phyloP scores from a whole-genome alignment of 2,888 invertebrate species.

The Acleris sparsana region DNA sequence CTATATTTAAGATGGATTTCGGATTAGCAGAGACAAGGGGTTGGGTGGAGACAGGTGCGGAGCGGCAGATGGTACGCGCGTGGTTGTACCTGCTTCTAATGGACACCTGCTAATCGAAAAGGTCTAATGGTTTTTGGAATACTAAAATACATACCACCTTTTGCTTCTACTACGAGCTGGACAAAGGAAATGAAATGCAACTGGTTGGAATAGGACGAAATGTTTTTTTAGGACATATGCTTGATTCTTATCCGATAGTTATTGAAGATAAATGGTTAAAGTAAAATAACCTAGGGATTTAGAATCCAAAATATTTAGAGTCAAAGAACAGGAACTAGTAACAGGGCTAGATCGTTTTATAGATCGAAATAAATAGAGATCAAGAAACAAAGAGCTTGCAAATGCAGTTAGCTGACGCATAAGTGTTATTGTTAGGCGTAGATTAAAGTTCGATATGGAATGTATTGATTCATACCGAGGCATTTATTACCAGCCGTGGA shows the following conservation, averaged over 20 bases:
- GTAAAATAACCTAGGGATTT: too few species aligned
- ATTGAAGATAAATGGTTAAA: too few species aligned
- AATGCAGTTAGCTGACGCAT: too few species aligned
- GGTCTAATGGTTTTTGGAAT: background rate
- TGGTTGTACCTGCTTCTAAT: constrained; percentile 19
- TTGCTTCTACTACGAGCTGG: background rate
- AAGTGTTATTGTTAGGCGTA: too few species aligned
- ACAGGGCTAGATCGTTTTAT: too few species aligned
- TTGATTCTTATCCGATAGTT: too few species aligned
- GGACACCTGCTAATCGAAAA: background rate
- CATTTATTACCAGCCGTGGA: background rate
- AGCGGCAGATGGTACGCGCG: constrained; percentile 52
- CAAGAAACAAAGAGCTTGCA: too few species aligned
- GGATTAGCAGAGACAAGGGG: background rate
- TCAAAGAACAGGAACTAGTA: too few species aligned
- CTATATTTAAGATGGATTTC: background rate
- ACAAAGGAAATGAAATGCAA: background rate
- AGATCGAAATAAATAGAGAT: too few species aligned
- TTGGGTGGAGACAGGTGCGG: constrained; percentile 44
- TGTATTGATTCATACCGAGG: background rate
- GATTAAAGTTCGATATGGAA: background rate
- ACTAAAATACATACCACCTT: background rate
- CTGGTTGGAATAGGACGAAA: background rate
- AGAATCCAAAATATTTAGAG: too few species aligned
- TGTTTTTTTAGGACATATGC: too few species aligned